These are phyloP conservation scores for Acanthopleura granulata DNA, from an alignment of 2,888 invertebrate species.

Conservation along the genomic window DNA sequence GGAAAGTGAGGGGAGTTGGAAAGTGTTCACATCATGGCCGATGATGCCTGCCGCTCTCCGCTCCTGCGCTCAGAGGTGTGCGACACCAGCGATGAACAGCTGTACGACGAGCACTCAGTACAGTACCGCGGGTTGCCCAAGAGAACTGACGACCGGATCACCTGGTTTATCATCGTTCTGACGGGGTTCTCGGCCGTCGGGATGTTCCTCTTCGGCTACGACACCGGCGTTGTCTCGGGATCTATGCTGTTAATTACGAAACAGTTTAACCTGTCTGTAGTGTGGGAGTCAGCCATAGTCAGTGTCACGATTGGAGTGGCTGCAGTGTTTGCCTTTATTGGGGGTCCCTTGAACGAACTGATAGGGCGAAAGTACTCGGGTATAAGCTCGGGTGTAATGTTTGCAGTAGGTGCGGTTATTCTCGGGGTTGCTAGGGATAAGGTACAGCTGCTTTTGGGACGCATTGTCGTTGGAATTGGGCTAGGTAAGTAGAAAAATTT, in stretches of 20 bases:
- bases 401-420: slow-evolving; percentile 45
- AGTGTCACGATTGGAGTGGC: slow-evolving; percentile 67
- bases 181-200: slow-evolving; percentile 68
- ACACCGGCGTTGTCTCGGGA: slow-evolving; percentile 72
- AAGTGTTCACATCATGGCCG: too few species aligned
- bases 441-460: slow-evolving; percentile 61
- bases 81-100: neutral
- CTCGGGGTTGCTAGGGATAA: slow-evolving; percentile 62
- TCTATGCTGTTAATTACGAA: slow-evolving; percentile 64
- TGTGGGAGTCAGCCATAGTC: slow-evolving; percentile 70
- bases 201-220: slow-evolving; percentile 72
- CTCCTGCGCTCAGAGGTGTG: neutral
- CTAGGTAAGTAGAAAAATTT: slow-evolving; percentile 38
- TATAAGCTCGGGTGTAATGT: slow-evolving; percentile 1
- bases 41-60: too few species aligned
- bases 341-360: slow-evolving; percentile 18
- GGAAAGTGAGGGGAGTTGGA: too few species aligned
- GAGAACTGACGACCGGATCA: neutral
- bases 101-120: too few species aligned
- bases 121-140: too few species aligned
- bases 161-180: slow-evolving; percentile 37
- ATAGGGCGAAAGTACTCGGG: slow-evolving; percentile 20
- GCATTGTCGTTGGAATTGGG: slow-evolving; percentile 67
- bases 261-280: slow-evolving; percentile 55
- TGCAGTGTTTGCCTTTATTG: slow-evolving; percentile 60